phyloP scores from a whole-genome alignment of 2,888 invertebrate species.

The Steinernema scapterisci region DNA sequence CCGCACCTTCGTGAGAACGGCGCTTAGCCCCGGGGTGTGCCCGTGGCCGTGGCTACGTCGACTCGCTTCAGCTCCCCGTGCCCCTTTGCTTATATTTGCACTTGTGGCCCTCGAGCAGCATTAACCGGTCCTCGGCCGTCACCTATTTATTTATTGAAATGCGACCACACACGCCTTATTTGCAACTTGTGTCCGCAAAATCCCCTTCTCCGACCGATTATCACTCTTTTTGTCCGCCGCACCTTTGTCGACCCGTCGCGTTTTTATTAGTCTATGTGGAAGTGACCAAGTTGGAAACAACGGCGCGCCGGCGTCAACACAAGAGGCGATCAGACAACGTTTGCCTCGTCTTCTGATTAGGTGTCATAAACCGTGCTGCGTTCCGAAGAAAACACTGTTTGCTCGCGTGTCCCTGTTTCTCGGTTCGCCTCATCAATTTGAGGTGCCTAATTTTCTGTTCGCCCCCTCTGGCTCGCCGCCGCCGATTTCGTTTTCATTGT shows the following conservation, averaged over 20 bases:
- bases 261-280: neutral
- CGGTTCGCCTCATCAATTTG: slow-evolving; percentile 31
- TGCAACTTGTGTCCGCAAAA: slow-evolving; percentile 1
- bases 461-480: neutral
- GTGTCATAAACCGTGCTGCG: slow-evolving; percentile 24
- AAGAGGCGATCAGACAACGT: slow-evolving; percentile 30
- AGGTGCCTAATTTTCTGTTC: neutral
- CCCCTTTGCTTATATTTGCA: slow-evolving; percentile 7
- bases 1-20: slow-evolving; percentile 25
- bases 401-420: slow-evolving; percentile 9
- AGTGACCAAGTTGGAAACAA: slow-evolving; percentile 17
- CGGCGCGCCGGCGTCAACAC: slow-evolving; percentile 3
- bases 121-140: neutral
- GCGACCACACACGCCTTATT: neutral
- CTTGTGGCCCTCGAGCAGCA: slow-evolving; percentile 11
- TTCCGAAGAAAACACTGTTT: slow-evolving; percentile 14
- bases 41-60: neutral
- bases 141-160: slow-evolving; percentile 29
- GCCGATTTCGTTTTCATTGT: neutral
- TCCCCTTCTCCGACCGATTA: neutral
- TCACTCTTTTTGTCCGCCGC: neutral
- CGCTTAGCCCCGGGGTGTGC: neutral
- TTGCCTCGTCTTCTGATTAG: slow-evolving; percentile 20
- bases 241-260: neutral
- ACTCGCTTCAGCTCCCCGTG: neutral